A percentile compares a stretch with the other conserved stretches of the same genome.
These are phyloP conservation scores for Polyergus mexicanus DNA, from an alignment of 1,140 invertebrate species.

Conservation along the genomic window DNA sequence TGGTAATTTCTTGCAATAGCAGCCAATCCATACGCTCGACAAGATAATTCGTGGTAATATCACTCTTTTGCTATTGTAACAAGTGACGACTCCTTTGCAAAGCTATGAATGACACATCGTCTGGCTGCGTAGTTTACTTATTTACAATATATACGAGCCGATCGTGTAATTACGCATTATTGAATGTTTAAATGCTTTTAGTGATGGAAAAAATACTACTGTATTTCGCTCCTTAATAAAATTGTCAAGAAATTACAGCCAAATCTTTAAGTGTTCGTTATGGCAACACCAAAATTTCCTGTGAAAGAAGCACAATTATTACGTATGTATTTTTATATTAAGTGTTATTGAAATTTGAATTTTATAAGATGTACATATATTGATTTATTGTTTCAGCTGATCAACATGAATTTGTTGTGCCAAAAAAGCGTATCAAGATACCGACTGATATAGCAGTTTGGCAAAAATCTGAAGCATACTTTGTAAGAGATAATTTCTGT, in stretches of 20 bases:
- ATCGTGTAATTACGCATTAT: neutral
- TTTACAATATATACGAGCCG: too few species aligned
- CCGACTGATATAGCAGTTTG: constrained; percentile 92
- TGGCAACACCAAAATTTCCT: constrained; percentile 66
- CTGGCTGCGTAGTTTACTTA: too few species aligned
- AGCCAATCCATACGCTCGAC: too few species aligned
- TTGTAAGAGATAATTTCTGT: constrained; percentile 85
- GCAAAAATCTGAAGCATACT: constrained; percentile 95
- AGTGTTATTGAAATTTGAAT: neutral
- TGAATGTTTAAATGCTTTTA: neutral
- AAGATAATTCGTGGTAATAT: too few species aligned
- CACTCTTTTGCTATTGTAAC: too few species aligned
- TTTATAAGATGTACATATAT: constrained; percentile 1
- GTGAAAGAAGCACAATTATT: constrained; percentile 63
- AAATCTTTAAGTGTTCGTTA: constrained; percentile 32
- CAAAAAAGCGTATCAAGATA: constrained; percentile 90
- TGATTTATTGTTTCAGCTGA: constrained; percentile 78
- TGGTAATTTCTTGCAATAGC: too few species aligned
- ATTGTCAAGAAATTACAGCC: neutral
- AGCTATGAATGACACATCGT: too few species aligned
- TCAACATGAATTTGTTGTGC: constrained; percentile 89
- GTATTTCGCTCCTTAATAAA: neutral
- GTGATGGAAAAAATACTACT: neutral
- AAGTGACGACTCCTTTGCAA: too few species aligned
- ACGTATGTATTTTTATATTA: constrained; percentile 64